Evolutionary conservation across 2,797 vertebrate species (phyloP), one percentile per base, ranked within the genome.

Genomic region (Typhlichthys subterraneus): DNA sequence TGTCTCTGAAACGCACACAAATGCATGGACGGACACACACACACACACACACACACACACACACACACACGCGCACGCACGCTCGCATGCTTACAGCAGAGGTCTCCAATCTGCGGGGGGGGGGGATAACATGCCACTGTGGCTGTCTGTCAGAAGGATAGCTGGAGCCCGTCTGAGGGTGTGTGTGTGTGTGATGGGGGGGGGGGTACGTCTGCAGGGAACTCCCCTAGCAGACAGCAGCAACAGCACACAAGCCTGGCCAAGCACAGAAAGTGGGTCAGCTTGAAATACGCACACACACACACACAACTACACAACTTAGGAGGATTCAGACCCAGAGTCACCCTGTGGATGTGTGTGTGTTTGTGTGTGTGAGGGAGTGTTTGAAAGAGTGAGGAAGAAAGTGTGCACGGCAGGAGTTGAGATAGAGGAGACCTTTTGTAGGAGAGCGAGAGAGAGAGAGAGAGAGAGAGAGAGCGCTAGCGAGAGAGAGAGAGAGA

Each of bases 191-290:
- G n/a, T 23, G 23, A 23, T 23, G 5, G 75, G 67, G 77, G 80
- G 59, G 57, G 19, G 72, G 74, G 75, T 66, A 77, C 79, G 89
- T 91, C 87, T 91, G 86, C 81, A 85, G 88, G 90, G 89, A 90
- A 89, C 85, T 84, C 84, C 89, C 87, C 84, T 69, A 50, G 48
- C 63, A 73, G 70, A 62, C 73, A 70, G 61, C 69, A 76, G 75
- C 80, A 86, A 77, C 53, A 45, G 65, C 65, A 55, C 79, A 87
- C 77, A 88, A 87, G 89, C 85, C 81, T 82, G 89, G 88, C 89
- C 91, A 86, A 90, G 90, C 88, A 88, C 85, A 87, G 88, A 91
- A 92, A 92, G 82, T 92, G 90, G 91, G 91, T 92, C 90, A 92
- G 77, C 78, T 76, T 70, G 85, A 86, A 88, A 42, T 31, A 17